Conservation (phyloP, 2,797 vertebrate genomes). For the Syncerus caffer region DNA sequence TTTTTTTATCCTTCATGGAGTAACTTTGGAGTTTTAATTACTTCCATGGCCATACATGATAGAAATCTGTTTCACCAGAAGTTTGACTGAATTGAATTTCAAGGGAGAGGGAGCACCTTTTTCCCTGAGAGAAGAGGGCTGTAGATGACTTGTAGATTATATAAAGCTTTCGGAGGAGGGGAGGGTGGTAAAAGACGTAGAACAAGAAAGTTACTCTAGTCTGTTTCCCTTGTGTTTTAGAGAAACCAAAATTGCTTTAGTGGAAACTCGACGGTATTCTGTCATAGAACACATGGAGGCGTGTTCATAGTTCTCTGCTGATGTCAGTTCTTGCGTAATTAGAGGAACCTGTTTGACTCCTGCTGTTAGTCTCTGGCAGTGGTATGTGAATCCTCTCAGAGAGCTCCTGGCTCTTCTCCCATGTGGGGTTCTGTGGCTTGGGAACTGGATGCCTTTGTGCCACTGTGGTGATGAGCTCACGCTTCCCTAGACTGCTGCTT, state of each 20-base stretch:
- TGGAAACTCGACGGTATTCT: neutral
- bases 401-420: neutral
- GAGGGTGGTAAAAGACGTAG: neutral
- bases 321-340: neutral
- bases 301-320: neutral
- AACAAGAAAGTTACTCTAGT: neutral
- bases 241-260: neutral
- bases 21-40: constrained; percentile 55
- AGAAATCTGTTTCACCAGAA: constrained; percentile 29
- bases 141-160: neutral
- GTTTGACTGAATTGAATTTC: constrained; percentile 21
- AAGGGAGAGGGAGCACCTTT: neutral
- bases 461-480: neutral
- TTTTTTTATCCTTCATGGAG: neutral
- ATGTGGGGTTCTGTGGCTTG: neutral
- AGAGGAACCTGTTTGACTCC: neutral
- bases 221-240: neutral
- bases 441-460: neutral
- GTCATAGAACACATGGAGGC: neutral
- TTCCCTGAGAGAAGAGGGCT: constrained; percentile 6
- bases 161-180: neutral
- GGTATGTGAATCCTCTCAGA: neutral
- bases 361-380: neutral
- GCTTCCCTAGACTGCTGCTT: neutral
- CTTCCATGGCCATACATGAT: neutral